These are phyloP conservation scores for Tachyglossus aculeatus DNA, from an alignment of 2,797 vertebrate species.

Conservation along the genomic window DNA sequence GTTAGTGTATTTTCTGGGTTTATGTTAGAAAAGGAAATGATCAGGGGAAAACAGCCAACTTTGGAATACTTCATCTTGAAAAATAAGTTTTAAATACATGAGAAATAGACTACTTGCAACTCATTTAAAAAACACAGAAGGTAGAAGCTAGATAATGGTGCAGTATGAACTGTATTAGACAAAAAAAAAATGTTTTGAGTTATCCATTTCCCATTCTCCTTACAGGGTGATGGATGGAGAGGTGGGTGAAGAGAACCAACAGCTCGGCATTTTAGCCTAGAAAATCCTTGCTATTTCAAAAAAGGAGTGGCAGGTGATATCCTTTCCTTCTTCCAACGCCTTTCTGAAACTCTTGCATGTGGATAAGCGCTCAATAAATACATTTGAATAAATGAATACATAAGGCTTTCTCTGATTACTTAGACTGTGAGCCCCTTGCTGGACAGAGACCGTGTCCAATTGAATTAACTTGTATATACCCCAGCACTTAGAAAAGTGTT, in stretches of 20 bases:
- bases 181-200: conserved; percentile 22
- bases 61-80: conserved; percentile 64
- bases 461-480: too few relatives aligned
- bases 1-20: conserved; percentile 71
- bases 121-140: conserved; percentile 43
- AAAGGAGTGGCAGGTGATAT: too few relatives aligned
- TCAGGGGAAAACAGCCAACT: conserved; percentile 66
- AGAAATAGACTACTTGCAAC: conserved; percentile 49
- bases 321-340: too few relatives aligned
- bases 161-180: conserved; percentile 38
- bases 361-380: too few relatives aligned
- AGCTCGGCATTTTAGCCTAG: too few relatives aligned
- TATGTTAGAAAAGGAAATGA: conserved; percentile 62
- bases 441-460: too few relatives aligned
- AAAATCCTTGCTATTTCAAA: too few relatives aligned
- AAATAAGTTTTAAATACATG: conserved; percentile 68
- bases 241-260: neutral
- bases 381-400: too few relatives aligned
- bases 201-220: conserved; percentile 22
- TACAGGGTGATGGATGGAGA: neutral
- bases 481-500: too few relatives aligned
- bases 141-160: conserved; percentile 38
- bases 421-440: too few relatives aligned
- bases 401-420: too few relatives aligned
- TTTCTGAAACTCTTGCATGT: too few relatives aligned